Conservation (phyloP, 1,140 invertebrate species). For the Drosophila burlai region DNA sequence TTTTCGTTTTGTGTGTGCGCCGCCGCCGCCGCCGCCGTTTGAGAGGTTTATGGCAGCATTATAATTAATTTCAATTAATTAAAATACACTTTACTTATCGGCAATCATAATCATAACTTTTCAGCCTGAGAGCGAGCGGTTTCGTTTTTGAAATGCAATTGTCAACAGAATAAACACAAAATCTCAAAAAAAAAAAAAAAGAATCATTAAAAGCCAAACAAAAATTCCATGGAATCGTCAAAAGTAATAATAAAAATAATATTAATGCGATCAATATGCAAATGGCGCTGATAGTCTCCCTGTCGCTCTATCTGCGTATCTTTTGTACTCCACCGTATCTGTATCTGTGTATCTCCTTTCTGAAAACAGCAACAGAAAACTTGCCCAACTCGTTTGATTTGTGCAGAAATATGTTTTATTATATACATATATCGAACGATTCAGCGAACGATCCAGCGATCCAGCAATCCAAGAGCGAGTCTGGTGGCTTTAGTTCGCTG, state of each 20-base stretch:
- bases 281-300: slow-evolving; percentile 65
- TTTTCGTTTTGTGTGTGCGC: slow-evolving; percentile 27
- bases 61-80: slow-evolving; percentile 82
- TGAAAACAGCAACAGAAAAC: slow-evolving; percentile 44
- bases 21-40: not conserved
- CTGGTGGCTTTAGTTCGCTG: slow-evolving; percentile 25
- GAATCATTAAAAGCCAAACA: slow-evolving; percentile 1
- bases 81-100: slow-evolving; percentile 73
- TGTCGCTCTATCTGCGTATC: slow-evolving; percentile 51
- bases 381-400: slow-evolving; percentile 76
- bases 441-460: no score
- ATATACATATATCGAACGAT: slow-evolving; percentile 52
- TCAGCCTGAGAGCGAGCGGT: slow-evolving; percentile 22
- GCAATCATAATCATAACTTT: slow-evolving; percentile 64
- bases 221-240: slow-evolving; percentile 24
- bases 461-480: not conserved
- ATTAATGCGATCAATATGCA: slow-evolving; percentile 80
- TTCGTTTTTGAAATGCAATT: slow-evolving; percentile 62
- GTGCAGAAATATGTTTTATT: slow-evolving; percentile 83
- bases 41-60: slow-evolving; percentile 59
- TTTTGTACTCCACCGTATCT: slow-evolving; percentile 35
- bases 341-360: slow-evolving; percentile 31
- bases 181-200: slow-evolving; percentile 18
- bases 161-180: not conserved
- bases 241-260: slow-evolving; percentile 68